Evolutionary conservation across 2,888 invertebrate species (phyloP).

Genomic region (Campoplex nolae): DNA sequence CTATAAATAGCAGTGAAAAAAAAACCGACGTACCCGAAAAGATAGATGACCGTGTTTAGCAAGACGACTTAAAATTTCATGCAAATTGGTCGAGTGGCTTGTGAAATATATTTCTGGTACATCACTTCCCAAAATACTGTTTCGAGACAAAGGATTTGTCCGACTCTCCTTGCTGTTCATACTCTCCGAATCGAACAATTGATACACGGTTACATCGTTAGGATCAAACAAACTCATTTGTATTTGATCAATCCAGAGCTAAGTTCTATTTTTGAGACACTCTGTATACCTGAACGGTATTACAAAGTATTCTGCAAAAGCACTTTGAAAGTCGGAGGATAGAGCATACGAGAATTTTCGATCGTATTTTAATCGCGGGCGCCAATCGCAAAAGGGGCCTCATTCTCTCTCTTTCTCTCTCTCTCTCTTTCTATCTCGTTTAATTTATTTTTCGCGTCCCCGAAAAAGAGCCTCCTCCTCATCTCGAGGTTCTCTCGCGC

Average conservation of each 20-base stretch:
- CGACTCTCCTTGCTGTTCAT: too few species aligned
- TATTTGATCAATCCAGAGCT: neutral
- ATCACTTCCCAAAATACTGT: too few species aligned
- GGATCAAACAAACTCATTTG: neutral
- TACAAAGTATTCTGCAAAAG: conserved; percentile 16
- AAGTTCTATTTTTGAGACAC: neutral
- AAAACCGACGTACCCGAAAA: too few species aligned
- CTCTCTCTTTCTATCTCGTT: conserved; percentile 18
- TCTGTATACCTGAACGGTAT: conserved; percentile 12
- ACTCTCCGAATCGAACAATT: too few species aligned
- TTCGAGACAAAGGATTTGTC: too few species aligned
- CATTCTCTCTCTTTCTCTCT: conserved; percentile 2
- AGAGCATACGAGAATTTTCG: conserved; percentile 62
- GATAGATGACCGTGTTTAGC: too few species aligned
- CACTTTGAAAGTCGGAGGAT: conserved; percentile 50
- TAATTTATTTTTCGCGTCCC: conserved; percentile 69
- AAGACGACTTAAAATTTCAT: too few species aligned
- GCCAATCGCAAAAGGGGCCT: conserved; percentile 59
- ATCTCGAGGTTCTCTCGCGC: conserved; percentile 42
- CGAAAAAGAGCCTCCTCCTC: conserved; percentile 32
- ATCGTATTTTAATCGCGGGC: conserved; percentile 70
- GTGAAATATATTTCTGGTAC: too few species aligned
- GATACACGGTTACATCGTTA: neutral
- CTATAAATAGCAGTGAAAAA: too few species aligned
- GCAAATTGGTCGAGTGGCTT: too few species aligned